phyloP scores from a whole-genome alignment of 1,140 invertebrate species.

The Bombyx mandarina region DNA sequence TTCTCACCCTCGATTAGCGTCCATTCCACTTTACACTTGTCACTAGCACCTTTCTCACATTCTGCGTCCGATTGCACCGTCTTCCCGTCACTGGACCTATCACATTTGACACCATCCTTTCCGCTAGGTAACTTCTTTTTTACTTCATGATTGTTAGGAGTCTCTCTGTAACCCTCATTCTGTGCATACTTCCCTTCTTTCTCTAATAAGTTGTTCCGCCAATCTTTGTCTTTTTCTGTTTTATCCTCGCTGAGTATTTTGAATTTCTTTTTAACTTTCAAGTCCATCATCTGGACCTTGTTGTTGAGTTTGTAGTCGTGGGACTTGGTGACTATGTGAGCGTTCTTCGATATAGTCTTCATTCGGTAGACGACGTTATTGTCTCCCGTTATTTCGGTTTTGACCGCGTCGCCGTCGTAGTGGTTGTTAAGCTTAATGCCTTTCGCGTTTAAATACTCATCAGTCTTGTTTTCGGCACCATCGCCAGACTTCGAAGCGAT shows the following conservation, averaged over 20 bases:
- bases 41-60: conserved; percentile 53
- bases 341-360: conserved; percentile 64
- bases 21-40: conserved; percentile 57
- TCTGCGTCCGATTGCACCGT: conserved; percentile 44
- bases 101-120: conserved; percentile 44
- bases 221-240: conserved; percentile 51
- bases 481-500: conserved; percentile 45
- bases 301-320: conserved; percentile 59
- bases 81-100: conserved; percentile 59
- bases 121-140: conserved; percentile 59
- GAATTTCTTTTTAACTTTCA: conserved; percentile 59
- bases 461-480: conserved; percentile 54
- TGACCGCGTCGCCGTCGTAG: conserved; percentile 39
- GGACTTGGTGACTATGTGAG: conserved; percentile 65
- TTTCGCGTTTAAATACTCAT: conserved; percentile 58
- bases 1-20: conserved; percentile 48
- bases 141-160: conserved; percentile 44
- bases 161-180: conserved; percentile 68
- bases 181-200: conserved; percentile 66
- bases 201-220: conserved; percentile 52
- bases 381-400: conserved; percentile 45
- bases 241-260: conserved; percentile 44
- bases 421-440: conserved; percentile 58
- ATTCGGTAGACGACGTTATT: conserved; percentile 62
- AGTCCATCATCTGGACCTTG: conserved; percentile 44